Conservation (phyloP, 2,113 vertebrate genomes). For the Uropsilus gracilis region DNA sequence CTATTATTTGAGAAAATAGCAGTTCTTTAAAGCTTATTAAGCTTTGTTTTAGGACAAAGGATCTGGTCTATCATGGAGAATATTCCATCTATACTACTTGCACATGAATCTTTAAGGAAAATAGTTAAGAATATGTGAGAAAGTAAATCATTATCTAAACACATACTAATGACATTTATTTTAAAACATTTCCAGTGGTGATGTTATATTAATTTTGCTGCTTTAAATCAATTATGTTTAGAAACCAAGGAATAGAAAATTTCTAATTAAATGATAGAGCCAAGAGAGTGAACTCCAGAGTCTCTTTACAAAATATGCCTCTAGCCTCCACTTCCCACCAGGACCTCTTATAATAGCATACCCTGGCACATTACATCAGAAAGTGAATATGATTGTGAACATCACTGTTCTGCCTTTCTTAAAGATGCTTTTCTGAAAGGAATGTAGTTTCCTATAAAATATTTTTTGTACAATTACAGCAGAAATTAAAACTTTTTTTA, state of each 20-base stretch:
- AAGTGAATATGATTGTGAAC: not conserved
- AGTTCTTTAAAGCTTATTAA: not conserved
- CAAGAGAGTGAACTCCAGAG: not conserved
- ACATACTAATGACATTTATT: conserved; percentile 5
- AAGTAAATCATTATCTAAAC: not conserved
- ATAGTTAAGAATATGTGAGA: not conserved
- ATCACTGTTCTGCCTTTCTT: not conserved
- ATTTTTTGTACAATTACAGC: not conserved
- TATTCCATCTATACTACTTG: not conserved
- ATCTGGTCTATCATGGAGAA: not conserved
- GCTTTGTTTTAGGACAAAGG: not conserved
- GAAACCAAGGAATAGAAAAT: not conserved
- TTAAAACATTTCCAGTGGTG: not conserved
- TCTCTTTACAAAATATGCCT: not conserved
- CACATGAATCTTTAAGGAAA: not conserved
- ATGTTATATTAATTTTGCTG: not conserved
- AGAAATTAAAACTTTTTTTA: not conserved
- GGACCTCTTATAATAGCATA: not conserved
- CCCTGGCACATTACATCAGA: not conserved
- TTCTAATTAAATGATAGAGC: not conserved
- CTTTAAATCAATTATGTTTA: not conserved
- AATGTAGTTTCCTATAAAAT: conserved; percentile 2
- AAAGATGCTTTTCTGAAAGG: not conserved
- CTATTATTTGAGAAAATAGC: not conserved
- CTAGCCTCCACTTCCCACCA: not conserved